phyloP scores from a whole-genome alignment of 1,140 invertebrate species.

The Belonocnema kinseyi region DNA sequence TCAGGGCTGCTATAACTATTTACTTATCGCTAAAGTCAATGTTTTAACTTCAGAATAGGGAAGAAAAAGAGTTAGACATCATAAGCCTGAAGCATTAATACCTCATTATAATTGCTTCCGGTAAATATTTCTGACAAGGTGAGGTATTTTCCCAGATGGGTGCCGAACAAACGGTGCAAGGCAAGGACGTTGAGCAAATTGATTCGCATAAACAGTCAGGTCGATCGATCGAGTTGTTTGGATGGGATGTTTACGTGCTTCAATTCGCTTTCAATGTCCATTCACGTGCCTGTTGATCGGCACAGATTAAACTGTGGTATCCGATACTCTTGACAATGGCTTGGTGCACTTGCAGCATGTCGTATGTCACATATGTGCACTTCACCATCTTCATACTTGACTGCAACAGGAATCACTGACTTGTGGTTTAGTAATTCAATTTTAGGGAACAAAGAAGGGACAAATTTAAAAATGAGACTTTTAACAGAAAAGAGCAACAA shows the following conservation, averaged over 20 bases:
- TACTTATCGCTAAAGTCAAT: too few relatives aligned
- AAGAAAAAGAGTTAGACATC: too few relatives aligned
- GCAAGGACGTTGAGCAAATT: constrained; percentile 29
- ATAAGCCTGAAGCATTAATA: not conserved
- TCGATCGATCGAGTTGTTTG: constrained; percentile 20
- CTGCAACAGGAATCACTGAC: constrained; percentile 17
- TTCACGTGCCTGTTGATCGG: constrained; percentile 23
- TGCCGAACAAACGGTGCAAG: constrained; percentile 22
- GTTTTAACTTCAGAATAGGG: too few relatives aligned
- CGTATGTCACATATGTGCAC: not conserved
- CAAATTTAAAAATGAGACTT: too few relatives aligned
- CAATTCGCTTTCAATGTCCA: constrained; percentile 28
- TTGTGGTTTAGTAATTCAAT: too few relatives aligned
- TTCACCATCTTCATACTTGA: not conserved
- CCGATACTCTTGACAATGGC: constrained; percentile 19
- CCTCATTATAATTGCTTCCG: not conserved
- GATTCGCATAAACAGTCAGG: constrained; percentile 13
- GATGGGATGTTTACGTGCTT: constrained; percentile 22
- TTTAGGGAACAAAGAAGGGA: too few relatives aligned
- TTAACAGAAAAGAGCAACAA: too few relatives aligned
- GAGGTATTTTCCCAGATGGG: not conserved
- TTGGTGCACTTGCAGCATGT: not conserved
- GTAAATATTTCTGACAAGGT: not conserved
- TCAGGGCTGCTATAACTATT: too few relatives aligned
- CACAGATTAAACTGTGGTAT: constrained; percentile 19